Evolutionary conservation across 2,113 vertebrate species (phyloP), one percentile per base, ranked within the genome.

Genomic region (Hucho hucho): DNA sequence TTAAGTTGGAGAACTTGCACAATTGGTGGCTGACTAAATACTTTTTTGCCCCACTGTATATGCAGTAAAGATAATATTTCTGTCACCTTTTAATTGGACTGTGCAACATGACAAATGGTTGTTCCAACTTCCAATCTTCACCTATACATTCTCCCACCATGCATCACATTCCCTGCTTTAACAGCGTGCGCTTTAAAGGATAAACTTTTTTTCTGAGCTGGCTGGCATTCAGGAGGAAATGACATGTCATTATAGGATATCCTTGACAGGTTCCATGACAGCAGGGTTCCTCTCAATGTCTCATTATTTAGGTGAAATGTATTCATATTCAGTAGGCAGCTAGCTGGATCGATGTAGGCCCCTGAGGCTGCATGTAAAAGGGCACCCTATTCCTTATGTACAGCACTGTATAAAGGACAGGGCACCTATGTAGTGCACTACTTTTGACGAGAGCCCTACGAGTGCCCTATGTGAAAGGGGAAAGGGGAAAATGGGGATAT

Each of bases 41-140:
- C n/a, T n/a, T n/a, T n/a, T n/a, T n/a, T n/a, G n/a, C n/a, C n/a
- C n/a, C n/a, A n/a, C n/a, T n/a, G n/a, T n/a, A 85, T 85, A 79
- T 75, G 79, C 13, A 4, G 46, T 12, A 2, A 9, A 14, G 69
- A 9, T 3, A 64, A 78, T 24, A 84, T 82, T 84, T 75, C 71
- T 77, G 78, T 85, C 77, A 81, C 61, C 74, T 78, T 87, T 87
- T 88, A 88, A 90, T 90, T 90, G 82, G 81, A 73, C 13, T 70
- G 6, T 70, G 7, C 24, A 75, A 64, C 72, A 84, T 87, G 89
- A 89, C 78, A 79, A 86, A 86, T 81, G 77, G 70, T 0, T 22
- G n/a, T 59, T 78, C 75, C 79, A 75, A 69, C 75, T 4, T 53
- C 16, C 49, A 53, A 53, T 53, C 49, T 18, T 67, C 65, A 26